Base-by-base conservation (phyloP, 2,888 invertebrate species). In the Noctua janthe region DNA sequence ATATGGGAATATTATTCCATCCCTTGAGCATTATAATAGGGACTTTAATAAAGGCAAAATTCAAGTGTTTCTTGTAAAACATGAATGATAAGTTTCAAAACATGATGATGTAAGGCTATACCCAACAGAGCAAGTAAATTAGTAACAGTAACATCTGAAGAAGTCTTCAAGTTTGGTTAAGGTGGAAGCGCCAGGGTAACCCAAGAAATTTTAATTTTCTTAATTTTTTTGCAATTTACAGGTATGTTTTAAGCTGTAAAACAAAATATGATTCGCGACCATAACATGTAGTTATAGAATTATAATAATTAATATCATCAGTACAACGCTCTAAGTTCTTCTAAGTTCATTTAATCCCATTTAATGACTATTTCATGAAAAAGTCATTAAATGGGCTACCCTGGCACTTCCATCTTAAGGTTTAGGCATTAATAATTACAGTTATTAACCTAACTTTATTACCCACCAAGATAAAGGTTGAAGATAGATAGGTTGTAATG, bases 401-500 rank as follows among this genome's bases (percentile, higher is more conserved):
- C 39, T 39, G 39, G 39, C 5, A 5, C 39, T 39, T 39, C 39
- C 39, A 39, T 39, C 39, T 39, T 39, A 39, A 5, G 15, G 29
- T 5, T 29, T 10, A 29, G 3, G 15, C 66, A 62, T 13, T 6
- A 54, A 13, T 23, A 10, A 23, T 39, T 54, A 29, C 8, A 35
- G 13, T 1, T 49, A 54, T 4, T 47, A 76, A 83, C 17, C 20
- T 29, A 29, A 66, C 29, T 15, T 47, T 62, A 35, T 20, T 7
- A 2, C 1, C 39, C 20, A 56, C 5, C 7, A 64, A 54, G 54
- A 1, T 39, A 39, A n/a, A n/a, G n/a, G 39, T 39, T 39, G 39
- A 39, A 35, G 39, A 39, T n/a, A 17, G 8, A 17, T 29, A 75
- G 67, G 78, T 84, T 84, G 35, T 15, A 74, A 23, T 29, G 13